Conservation (phyloP, 2,797 vertebrate genomes). For the Alca torda region DNA sequence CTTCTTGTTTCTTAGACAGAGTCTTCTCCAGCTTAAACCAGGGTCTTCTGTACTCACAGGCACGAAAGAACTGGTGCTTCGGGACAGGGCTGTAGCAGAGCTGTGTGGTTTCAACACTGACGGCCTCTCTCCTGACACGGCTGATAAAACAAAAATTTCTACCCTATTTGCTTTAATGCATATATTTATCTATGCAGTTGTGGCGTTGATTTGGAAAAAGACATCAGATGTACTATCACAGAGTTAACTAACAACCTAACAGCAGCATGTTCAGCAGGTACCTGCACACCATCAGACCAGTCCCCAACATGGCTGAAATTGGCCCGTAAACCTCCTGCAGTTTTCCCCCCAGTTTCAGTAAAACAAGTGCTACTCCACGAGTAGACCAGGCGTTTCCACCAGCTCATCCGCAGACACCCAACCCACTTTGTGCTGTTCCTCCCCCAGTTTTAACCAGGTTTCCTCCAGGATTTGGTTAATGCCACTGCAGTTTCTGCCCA, state of each 20-base stretch:
- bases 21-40: not conserved
- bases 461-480: not conserved
- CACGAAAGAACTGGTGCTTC: fast-evolving
- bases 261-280: not conserved
- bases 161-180: not conserved
- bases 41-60: not conserved
- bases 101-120: not conserved
- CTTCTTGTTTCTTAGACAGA: not conserved
- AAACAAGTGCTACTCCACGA: fast-evolving
- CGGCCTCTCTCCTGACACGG: not conserved
- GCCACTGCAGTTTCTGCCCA: not conserved
- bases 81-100: not conserved
- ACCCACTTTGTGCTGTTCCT: not conserved
- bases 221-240: fast-evolving
- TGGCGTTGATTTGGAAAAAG: not conserved
- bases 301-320: fast-evolving
- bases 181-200: not conserved
- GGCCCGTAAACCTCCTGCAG: not conserved
- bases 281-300: not conserved
- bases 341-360: not conserved
- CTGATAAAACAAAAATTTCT: not conserved
- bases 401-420: not conserved
- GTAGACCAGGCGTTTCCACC: not conserved
- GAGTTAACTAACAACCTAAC: not conserved
- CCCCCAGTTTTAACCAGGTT: fast-evolving